Evolutionary conservation across 2,797 vertebrate genomes (phyloP).

Genomic region (Rhabdophis nuchalis): DNA sequence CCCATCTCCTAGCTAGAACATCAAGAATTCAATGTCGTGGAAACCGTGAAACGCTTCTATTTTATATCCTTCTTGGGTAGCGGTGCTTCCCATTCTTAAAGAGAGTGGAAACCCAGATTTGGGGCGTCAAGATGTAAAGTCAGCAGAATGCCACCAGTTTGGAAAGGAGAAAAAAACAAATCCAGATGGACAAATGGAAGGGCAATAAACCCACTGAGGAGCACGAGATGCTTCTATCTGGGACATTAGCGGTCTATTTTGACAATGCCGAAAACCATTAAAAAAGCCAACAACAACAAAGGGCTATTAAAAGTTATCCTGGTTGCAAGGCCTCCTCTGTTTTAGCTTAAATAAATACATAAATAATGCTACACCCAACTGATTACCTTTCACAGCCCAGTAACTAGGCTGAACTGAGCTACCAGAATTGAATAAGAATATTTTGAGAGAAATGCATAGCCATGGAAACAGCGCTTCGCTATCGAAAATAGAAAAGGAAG

Average conservation of each 20-base stretch:
- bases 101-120: slow-evolving; percentile 52
- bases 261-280: slow-evolving; percentile 57
- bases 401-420: slow-evolving; percentile 70
- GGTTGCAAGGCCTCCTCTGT: slow-evolving; percentile 59
- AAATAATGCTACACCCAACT: slow-evolving; percentile 63
- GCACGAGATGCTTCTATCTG: slow-evolving; percentile 42
- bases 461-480: slow-evolving; percentile 77
- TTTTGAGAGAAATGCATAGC: slow-evolving; percentile 79
- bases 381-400: slow-evolving; percentile 70
- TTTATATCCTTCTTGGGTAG: slow-evolving; percentile 41
- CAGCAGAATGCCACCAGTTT: slow-evolving; percentile 46
- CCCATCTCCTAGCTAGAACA: slow-evolving; percentile 37
- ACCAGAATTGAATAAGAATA: slow-evolving; percentile 70
- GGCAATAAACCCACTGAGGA: slow-evolving; percentile 47
- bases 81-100: slow-evolving; percentile 48
- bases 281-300: slow-evolving; percentile 60
- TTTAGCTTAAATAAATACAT: slow-evolving; percentile 7
- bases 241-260: slow-evolving; percentile 55
- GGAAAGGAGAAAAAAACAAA: slow-evolving; percentile 23
- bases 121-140: slow-evolving; percentile 39
- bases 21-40: slow-evolving; percentile 36
- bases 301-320: slow-evolving; percentile 64
- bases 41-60: slow-evolving; percentile 22
- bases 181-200: slow-evolving; percentile 38
- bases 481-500: slow-evolving; percentile 69